A percentile compares a stretch with the other conserved stretches of the same genome.
Conservation (phyloP, 2,888 invertebrate genomes). For the Drosophila cognata region DNA sequence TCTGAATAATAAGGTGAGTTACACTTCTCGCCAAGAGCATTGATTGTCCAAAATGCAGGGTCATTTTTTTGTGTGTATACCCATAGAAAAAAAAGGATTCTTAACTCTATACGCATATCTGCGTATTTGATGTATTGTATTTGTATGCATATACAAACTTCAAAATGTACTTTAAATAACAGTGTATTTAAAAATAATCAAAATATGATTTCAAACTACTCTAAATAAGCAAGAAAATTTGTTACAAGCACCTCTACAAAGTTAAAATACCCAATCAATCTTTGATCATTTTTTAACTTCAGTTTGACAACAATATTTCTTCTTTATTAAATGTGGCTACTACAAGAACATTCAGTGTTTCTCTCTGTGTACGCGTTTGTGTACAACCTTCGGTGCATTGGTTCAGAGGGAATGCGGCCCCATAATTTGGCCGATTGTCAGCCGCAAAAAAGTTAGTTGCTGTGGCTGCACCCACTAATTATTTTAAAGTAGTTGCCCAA, state of each 20-base stretch:
- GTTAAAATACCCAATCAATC: background rate
- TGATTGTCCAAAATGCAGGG: too few species aligned
- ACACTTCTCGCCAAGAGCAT: too few species aligned
- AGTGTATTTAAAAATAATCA: background rate
- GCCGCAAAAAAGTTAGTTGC: conserved; percentile 51
- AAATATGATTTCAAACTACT: background rate
- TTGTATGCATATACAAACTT: background rate
- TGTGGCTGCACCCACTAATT: conserved; percentile 76
- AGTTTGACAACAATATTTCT: too few species aligned
- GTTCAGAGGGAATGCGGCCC: conserved; percentile 55
- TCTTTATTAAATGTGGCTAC: background rate
- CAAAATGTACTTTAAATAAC: background rate
- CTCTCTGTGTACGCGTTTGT: background rate
- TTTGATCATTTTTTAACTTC: background rate
- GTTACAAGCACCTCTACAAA: background rate
- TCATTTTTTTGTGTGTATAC: too few species aligned
- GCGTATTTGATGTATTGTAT: too few species aligned
- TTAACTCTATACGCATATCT: too few species aligned
- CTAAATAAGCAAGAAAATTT: background rate
- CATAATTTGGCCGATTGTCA: conserved; percentile 73
- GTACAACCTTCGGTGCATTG: conserved; percentile 17
- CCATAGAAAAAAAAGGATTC: too few species aligned
- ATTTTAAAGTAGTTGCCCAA: conserved; percentile 75
- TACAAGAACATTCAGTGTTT: background rate
- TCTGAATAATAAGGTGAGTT: too few species aligned